Conservation (phyloP, 2,888 invertebrate species). For the Chaetogeoica ovagalla region DNA sequence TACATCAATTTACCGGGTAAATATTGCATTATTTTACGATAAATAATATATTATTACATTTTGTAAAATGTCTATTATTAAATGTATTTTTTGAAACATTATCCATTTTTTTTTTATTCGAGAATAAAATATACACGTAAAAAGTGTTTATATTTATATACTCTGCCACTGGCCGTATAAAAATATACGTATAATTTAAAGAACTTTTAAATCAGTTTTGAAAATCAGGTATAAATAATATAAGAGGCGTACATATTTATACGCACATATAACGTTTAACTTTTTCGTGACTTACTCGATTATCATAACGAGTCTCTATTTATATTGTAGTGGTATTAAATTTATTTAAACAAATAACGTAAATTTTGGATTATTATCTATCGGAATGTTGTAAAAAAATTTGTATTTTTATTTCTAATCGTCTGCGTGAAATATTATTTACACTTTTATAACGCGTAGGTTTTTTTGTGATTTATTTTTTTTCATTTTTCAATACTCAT, state of each 20-base stretch:
- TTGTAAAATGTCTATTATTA: not conserved
- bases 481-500: too few relatives aligned
- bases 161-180: not conserved
- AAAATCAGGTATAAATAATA: constrained; percentile 15
- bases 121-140: not conserved
- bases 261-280: not conserved
- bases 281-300: constrained; percentile 29
- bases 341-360: not conserved
- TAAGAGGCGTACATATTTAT: constrained; percentile 14
- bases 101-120: too few relatives aligned
- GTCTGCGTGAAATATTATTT: too few relatives aligned
- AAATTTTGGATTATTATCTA: not conserved
- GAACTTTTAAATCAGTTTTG: not conserved
- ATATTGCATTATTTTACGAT: too few relatives aligned
- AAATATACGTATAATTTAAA: not conserved
- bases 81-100: too few relatives aligned
- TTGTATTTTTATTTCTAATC: too few relatives aligned
- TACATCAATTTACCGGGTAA: too few relatives aligned
- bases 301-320: not conserved
- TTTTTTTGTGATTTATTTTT: too few relatives aligned
- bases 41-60: not conserved
- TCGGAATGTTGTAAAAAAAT: too few relatives aligned
- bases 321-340: not conserved
- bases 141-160: not conserved
- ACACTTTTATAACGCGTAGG: too few relatives aligned